Conservation (phyloP, 2,888 invertebrate species). For the Dyspetes luteomarginatus region DNA sequence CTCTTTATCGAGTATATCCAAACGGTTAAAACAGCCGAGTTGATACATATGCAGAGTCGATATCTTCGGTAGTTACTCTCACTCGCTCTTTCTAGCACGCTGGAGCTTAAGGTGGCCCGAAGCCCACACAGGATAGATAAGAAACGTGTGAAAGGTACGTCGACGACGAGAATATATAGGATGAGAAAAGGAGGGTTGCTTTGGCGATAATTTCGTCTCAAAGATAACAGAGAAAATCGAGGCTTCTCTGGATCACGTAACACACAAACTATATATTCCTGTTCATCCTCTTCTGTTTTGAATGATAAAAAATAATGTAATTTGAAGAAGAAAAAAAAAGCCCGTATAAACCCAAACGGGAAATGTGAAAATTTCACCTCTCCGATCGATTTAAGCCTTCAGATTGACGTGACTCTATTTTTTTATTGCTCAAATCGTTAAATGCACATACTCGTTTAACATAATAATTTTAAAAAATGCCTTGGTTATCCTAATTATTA, state of each 20-base stretch:
- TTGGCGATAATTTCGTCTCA: slow-evolving; percentile 77
- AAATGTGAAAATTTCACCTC: too few species aligned
- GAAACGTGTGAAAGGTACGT: slow-evolving; percentile 53
- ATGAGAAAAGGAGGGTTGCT: slow-evolving; percentile 52
- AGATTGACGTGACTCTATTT: too few species aligned
- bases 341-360: too few species aligned
- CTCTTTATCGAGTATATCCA: slow-evolving; percentile 62
- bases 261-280: slow-evolving; percentile 4
- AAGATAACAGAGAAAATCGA: slow-evolving; percentile 71
- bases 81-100: slow-evolving; percentile 41
- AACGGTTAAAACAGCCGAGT: slow-evolving; percentile 65
- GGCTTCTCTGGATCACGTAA: slow-evolving; percentile 1
- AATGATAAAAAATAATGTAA: not conserved
- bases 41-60: slow-evolving; percentile 81
- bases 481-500: too few species aligned
- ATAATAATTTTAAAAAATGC: too few species aligned
- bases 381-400: too few species aligned
- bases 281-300: not conserved
- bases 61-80: slow-evolving; percentile 79
- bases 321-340: too few species aligned
- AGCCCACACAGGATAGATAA: slow-evolving; percentile 56
- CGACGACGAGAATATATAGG: slow-evolving; percentile 43
- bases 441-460: too few species aligned
- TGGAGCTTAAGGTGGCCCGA: slow-evolving; percentile 60
- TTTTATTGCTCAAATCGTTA: too few species aligned